Conservation (phyloP, 2,797 vertebrate genomes). For the Tauraco hartlaubi region DNA sequence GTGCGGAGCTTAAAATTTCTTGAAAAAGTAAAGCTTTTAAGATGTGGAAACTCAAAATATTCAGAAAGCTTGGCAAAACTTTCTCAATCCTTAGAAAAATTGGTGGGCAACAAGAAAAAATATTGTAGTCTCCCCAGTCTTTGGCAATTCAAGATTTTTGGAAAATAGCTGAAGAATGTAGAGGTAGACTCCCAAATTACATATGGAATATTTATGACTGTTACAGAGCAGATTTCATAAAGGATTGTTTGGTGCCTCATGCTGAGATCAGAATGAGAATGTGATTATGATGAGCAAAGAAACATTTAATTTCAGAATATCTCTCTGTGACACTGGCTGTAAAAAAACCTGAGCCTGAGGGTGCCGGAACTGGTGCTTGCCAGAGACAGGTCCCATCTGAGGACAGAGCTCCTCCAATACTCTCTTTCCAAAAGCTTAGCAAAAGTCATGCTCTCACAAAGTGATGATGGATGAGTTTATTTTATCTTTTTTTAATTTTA, state of each 20-base stretch:
- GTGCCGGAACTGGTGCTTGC: neutral
- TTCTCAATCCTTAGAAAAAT: neutral
- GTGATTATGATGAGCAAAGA: neutral
- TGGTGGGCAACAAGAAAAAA: neutral
- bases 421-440: neutral
- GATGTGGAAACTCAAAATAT: neutral
- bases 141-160: neutral
- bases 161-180: neutral
- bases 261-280: neutral
- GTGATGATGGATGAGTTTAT: neutral
- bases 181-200: neutral
- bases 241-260: neutral
- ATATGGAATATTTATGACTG: neutral
- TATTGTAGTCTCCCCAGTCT: neutral
- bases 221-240: neutral
- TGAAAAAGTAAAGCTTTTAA: neutral
- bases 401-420: neutral
- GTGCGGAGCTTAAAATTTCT: neutral
- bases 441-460: neutral
- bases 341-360: neutral
- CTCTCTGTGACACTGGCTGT: neutral
- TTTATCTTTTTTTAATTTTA: neutral
- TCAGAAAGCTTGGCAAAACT: neutral
- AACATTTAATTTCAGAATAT: neutral
- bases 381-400: neutral